Base-by-base conservation (phyloP, 2,888 invertebrate genomes). In the Eremobia ochroleuca region DNA sequence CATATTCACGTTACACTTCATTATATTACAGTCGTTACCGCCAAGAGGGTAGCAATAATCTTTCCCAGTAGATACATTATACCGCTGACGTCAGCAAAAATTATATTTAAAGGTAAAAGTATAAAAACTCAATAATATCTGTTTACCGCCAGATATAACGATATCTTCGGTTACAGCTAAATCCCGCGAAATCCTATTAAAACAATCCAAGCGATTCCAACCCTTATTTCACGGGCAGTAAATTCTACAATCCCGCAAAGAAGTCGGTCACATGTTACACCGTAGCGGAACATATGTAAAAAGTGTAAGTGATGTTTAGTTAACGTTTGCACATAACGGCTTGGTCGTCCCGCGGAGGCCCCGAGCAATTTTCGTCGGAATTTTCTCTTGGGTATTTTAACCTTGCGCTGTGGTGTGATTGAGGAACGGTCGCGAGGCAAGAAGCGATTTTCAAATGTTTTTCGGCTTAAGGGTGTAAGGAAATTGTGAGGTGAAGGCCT, bases 341-440 rank as follows among this genome's bases (percentile, higher is more conserved):
- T 83, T 73, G 81, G 71, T 83, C 85, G 86, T 86, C 84, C 82
- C 83, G 77, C 79, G 79, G 62, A 81, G 82, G 85, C 87, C 87
- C 82, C 62, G 84, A 88, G 90, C 92, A 93, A 93, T 93, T 92
- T 90, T 90, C 92, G 90, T 90, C 88, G 90, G 90, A 92, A 92
- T 92, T 92, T 91, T 91, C 93, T 92, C 91, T 87, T 43, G 91
- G 90, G 92, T 89, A 85, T 91, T 91, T 85, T 81, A 89, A 90
- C 87, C 88, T 90, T 88, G 62, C 79, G 49, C 49, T 76, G 76
- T 77, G 90, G 90, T 82, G 59, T 76, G 89, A 92, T 73, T 62
- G 40, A 87, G 21, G 76, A 28, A 31, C 49, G 65, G 46, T 49
- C 13, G 84, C 77, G 85, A 79, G 52, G 68, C 82, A 82, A 55